phyloP scores from a whole-genome alignment of 2,888 invertebrate species.

The Drosophila percnosoma region DNA sequence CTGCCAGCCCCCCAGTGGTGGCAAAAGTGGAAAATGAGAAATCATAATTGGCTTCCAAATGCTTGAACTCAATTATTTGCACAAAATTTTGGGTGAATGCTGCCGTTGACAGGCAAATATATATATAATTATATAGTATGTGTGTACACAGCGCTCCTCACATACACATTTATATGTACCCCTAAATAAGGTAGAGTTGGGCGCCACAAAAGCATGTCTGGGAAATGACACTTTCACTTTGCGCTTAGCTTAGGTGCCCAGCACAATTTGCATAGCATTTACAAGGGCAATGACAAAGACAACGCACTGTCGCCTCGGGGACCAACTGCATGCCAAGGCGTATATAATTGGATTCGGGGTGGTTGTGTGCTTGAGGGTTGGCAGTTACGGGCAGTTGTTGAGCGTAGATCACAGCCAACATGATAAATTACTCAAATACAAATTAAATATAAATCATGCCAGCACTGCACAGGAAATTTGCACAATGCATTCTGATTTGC shows the following conservation, averaged over 20 bases:
- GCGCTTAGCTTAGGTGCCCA: constrained; percentile 58
- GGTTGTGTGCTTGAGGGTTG: neutral
- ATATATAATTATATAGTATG: constrained; percentile 12
- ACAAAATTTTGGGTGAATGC: constrained; percentile 62
- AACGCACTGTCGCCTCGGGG: constrained; percentile 13
- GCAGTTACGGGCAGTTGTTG: constrained; percentile 3
- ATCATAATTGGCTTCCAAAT: constrained; percentile 81
- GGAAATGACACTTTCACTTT: constrained; percentile 73
- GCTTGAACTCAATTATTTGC: constrained; percentile 80
- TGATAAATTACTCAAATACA: constrained; percentile 76
- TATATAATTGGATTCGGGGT: constrained; percentile 1
- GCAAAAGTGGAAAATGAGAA: constrained; percentile 64
- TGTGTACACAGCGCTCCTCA: constrained; percentile 7
- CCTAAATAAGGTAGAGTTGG: constrained; percentile 9
- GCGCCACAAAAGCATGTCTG: constrained; percentile 18
- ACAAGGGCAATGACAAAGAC: constrained; percentile 3
- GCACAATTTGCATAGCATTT: constrained; percentile 75
- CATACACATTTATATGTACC: neutral
- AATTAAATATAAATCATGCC: constrained; percentile 78
- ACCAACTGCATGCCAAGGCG: neutral
- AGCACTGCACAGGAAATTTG: constrained; percentile 42
- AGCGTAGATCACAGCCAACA: constrained; percentile 37
- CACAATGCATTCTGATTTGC: constrained; percentile 38
- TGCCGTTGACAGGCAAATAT: constrained; percentile 76
- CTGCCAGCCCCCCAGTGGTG: neutral